A percentile compares a stretch with the other conserved stretches of the same genome.
Evolutionary conservation across 2,113 vertebrate species (phyloP).

Genomic region (Pandion haliaetus): DNA sequence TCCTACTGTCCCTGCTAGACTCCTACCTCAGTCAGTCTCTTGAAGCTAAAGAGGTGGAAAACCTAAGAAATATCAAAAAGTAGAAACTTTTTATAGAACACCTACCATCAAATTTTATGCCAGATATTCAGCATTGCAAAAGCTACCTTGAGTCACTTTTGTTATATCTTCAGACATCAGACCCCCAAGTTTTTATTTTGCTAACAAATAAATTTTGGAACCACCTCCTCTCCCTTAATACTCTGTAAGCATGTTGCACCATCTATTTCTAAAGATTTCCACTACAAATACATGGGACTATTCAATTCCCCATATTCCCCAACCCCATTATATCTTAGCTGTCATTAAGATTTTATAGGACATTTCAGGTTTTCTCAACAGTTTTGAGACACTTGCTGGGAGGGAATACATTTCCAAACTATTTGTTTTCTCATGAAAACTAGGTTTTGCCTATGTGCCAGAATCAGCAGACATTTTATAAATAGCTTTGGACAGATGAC

Average conservation of each 20-base stretch:
- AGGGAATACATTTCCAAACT: neutral
- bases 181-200: neutral
- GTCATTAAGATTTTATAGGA: neutral
- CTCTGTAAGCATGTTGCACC: neutral
- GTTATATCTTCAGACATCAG: neutral
- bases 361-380: neutral
- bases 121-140: neutral
- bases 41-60: neutral
- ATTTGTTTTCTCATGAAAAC: constrained; percentile 29
- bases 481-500: constrained; percentile 52
- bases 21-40: neutral
- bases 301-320: neutral
- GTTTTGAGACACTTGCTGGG: neutral
- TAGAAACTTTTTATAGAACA: neutral
- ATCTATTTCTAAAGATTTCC: neutral
- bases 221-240: neutral
- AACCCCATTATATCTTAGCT: neutral
- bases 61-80: neutral
- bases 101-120: neutral
- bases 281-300: neutral
- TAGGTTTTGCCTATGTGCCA: neutral
- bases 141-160: neutral
- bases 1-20: neutral
- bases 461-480: constrained; percentile 27
- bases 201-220: neutral